Conservation (phyloP, 1,140 invertebrate genomes). For the Sycobia sp. region DNA sequence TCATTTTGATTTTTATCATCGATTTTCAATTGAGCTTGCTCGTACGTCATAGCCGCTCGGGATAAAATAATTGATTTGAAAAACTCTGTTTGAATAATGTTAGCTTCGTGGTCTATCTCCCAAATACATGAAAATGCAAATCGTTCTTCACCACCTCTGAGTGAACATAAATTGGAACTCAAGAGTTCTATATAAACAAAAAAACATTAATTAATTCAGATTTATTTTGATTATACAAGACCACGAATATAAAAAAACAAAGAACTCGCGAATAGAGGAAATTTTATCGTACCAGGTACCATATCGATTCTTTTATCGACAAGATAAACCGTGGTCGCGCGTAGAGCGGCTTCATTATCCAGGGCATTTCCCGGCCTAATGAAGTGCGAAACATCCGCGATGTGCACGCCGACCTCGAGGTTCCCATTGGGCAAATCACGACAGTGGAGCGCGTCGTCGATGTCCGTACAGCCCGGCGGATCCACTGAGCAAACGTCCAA, state of each 20-base stretch:
- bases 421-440: conserved; percentile 75
- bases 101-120: conserved; percentile 85
- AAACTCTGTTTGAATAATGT: conserved; percentile 83
- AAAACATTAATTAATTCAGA: not conserved
- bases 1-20: conserved; percentile 80
- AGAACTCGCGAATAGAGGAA: too few species aligned
- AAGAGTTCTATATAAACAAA: conserved; percentile 68
- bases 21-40: conserved; percentile 91
- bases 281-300: conserved; percentile 72
- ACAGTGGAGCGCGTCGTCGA: conserved; percentile 98
- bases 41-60: conserved; percentile 89
- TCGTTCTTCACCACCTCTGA: conserved; percentile 82
- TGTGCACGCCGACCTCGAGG: conserved; percentile 91
- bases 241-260: not conserved
- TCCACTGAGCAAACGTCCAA: conserved; percentile 95
- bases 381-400: conserved; percentile 94
- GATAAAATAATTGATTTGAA: conserved; percentile 93
- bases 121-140: conserved; percentile 94
- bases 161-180: conserved; percentile 91
- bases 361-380: conserved; percentile 86
- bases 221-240: too few species aligned
- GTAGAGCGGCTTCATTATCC: conserved; percentile 82
- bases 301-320: conserved; percentile 89
- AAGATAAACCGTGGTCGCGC: conserved; percentile 90
- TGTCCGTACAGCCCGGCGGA: conserved; percentile 98